Base-by-base conservation (phyloP, 2,797 vertebrate genomes). In the Amblyopsis hoosieri region DNA sequence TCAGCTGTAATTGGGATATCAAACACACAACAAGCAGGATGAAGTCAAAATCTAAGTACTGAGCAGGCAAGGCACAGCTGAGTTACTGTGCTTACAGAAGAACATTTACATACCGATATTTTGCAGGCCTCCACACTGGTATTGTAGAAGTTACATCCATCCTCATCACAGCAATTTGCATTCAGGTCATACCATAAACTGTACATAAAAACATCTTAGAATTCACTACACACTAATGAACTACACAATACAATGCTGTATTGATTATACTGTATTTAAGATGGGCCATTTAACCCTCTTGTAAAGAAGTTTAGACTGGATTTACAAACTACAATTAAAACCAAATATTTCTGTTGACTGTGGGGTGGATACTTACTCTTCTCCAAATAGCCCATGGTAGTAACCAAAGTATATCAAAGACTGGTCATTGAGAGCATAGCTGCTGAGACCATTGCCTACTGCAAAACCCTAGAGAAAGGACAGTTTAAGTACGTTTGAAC, bases 361-460 rank as follows among this genome's bases (percentile, higher is more conserved):
- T 37, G 37, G 37, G 37, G 9, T 42, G 8, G 37, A 50, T 12
- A 82, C 92, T 85, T 81, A 93, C 93, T 88, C 78, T 71, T 92
- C 90, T 85, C 93, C 93, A 73, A 94, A 91, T 19, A 94, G 89
- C 48, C 93, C 91, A 1, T 93, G 92, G 58, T 92, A 94, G 75
- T 94, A 92, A 48, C 84, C 90, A 71, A 93, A 94, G 78, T 92
- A 93, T 66, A 94, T 80, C 65, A 93, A 62, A 11, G 80, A 73
- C 57, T 93, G 90, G 71, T 93, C 90, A 64, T 94, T 93, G 49
- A 91, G 75, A 3, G 62, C 83, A 53, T 73, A 89, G 71, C 91
- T 93, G 79, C 88, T 90, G 69, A 93, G 37, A 19, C 92, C 92
- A 2, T 94, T 94, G 71, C 93, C 93, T 13, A 93, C 90, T 3